Evolutionary conservation across 2,113 vertebrate species (phyloP), one percentile per base, ranked within the genome.

Genomic region (Crotalus tigris): DNA sequence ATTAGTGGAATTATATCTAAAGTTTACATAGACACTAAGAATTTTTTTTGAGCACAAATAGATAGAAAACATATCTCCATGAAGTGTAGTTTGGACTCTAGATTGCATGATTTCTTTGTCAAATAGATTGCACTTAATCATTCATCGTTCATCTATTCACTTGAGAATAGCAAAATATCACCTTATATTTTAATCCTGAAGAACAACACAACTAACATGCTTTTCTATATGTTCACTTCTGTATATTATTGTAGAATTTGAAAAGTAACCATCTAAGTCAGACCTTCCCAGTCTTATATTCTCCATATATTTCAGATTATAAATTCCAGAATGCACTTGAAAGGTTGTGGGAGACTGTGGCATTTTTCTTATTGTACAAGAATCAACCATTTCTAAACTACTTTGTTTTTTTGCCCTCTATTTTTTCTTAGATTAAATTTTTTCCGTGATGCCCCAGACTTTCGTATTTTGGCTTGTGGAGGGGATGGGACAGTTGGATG

Each of bases 401-500:
- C 75, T n/a, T 85, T 91, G 81, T 92, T 93, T 93, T 88, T 93
- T 95, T 86, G 96, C 10, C 86, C 97, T 92, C 92, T 88, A 92
- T 23, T 91, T 92, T 94, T 89, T 87, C 95, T 87, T 90, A 98
- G 98, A 59, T 94, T 98, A 94, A 98, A 97, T 93, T 98, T 98
- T 94, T 98, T 98, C 85, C 95, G 92, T 5, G 97, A 97, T 88
- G 96, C 97, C 17, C 97, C 98, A 0, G 97, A 98, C 95, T 98
- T 98, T 94, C 98, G 98, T 0, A 96, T 98, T 85, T 95, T 98
- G 90, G 97, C 98, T 90, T 98, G 98, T 0, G 98, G 98, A 89
- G 98, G 98, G 75, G 98, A 98, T 0, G 98, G 98, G 93, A 98
- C 98, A 0, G 97, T 98, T 46, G 98, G 98, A 54, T 98, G 98